Evolutionary conservation across 2,113 vertebrate species (phyloP), one percentile per base, ranked within the genome.

Genomic region (Chelonoidis abingdonii): DNA sequence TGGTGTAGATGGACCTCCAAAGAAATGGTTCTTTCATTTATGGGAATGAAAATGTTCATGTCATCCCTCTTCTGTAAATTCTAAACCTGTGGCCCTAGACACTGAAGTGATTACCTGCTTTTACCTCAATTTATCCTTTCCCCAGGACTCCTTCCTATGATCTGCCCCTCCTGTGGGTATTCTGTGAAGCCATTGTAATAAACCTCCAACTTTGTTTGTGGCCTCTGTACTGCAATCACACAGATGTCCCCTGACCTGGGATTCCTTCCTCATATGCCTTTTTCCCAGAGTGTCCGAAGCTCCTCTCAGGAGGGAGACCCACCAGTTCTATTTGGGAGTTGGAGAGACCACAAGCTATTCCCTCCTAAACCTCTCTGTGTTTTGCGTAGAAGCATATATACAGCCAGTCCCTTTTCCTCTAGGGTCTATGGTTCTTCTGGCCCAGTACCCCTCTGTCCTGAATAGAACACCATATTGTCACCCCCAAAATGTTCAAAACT

Each of bases 1-100:
- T 57, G 80, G 9, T 35, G 50, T 84, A 53, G 62, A 57, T 14
- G 41, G 82, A n/a, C 16, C 14, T 87, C 72, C 53, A 54, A 89
- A 65, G 31, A 89, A 91, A 53, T 12, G 22, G 0, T 78, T 78
- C 6, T 89, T 87, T 79, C 50, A 8, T 3, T 14, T 29, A 6
- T 19, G 35, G 53, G 38, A 87, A 49, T 19, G 11, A 84, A 87
- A 72, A 29, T 16, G 22, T 38, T 84, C 14, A 5, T 35, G 22
- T 5, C 3, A 7, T 53, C 65, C 76, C 14, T 84, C 1, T 52
- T 87, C 75, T 31, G 76, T 82, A 87, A 41, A n/a, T 17, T 6
- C 1, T 31, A 41, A 53, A 53, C 87, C 35, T 0, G 1, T 57
- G 62, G 35, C 6, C n/a, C 78, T 54, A 21, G 81, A 29, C n/a